phyloP scores from a whole-genome alignment of 2,113 vertebrate species.

The Semicossyphus pulcher region DNA sequence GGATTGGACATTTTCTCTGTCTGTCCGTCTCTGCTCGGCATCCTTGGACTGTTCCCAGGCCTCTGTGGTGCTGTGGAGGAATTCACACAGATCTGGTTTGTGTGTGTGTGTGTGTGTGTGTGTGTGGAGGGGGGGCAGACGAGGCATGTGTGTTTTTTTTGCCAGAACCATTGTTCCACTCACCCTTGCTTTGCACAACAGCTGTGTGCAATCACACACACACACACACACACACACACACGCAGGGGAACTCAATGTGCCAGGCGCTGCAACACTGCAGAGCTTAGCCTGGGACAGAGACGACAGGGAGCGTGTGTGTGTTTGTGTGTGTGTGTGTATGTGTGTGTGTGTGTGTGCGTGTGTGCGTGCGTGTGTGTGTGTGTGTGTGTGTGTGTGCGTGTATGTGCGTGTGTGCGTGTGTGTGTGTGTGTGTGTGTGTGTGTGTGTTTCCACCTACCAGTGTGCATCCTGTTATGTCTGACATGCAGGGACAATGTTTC shows the following conservation, averaged over 20 bases:
- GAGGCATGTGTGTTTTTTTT: constrained; percentile 20
- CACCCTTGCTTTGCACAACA: constrained; percentile 20
- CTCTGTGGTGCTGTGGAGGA: constrained; percentile 50
- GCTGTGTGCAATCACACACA: constrained; percentile 27
- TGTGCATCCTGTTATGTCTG: constrained; percentile 58
- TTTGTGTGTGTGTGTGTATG: constrained; percentile 10
- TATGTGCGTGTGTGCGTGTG: no score
- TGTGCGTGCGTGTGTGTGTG: constrained; percentile 7
- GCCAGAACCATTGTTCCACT: constrained; percentile 52
- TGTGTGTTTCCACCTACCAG: constrained; percentile 22
- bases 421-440: constrained; percentile 18
- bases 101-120: background rate
- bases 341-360: background rate
- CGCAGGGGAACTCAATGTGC: constrained; percentile 28
- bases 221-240: constrained; percentile 13
- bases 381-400: constrained; percentile 12
- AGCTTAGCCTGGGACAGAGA: constrained; percentile 48
- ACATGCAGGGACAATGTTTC: constrained; percentile 47
- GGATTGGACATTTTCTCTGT: constrained; percentile 10
- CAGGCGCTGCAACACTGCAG: constrained; percentile 48
- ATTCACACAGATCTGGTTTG: constrained; percentile 41
- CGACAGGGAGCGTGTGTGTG: constrained; percentile 9
- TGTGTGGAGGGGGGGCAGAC: constrained; percentile 11
- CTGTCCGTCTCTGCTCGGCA: constrained; percentile 9
- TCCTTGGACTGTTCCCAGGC: constrained; percentile 44